A percentile compares a stretch with the other conserved stretches of the same genome.
Evolutionary conservation across 1,140 invertebrate genomes (phyloP).

Genomic region (Gonioctena quinquepunctata): DNA sequence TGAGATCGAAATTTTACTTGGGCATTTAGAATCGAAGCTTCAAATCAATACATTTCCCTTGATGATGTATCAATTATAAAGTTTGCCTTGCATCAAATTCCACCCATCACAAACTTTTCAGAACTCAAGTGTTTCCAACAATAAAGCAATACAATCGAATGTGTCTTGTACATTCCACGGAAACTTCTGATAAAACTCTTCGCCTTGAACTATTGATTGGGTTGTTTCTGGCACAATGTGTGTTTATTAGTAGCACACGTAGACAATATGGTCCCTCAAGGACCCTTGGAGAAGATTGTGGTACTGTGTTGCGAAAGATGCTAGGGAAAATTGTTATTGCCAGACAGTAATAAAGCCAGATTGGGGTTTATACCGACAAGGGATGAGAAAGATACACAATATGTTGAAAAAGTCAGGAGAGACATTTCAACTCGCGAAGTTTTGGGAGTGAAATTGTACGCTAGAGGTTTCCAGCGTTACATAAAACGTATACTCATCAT

Average conservation of each 20-base stretch:
- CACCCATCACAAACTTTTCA: too few relatives aligned
- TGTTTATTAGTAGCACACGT: constrained; percentile 21
- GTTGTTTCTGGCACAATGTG: constrained; percentile 13
- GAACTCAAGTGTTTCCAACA: too few relatives aligned
- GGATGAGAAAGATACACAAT: background rate
- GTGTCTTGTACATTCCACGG: background rate
- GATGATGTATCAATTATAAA: too few relatives aligned
- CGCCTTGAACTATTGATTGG: constrained; percentile 16
- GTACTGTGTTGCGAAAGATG: constrained; percentile 16
- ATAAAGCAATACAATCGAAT: background rate
- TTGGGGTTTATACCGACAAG: background rate
- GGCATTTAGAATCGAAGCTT: too few relatives aligned
- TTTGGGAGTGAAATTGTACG: too few relatives aligned
- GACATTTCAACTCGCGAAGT: too few relatives aligned
- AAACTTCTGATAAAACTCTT: constrained; percentile 13
- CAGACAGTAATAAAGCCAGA: background rate
- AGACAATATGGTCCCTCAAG: constrained; percentile 19
- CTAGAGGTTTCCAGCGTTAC: too few relatives aligned
- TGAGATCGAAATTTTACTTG: too few relatives aligned
- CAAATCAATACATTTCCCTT: too few relatives aligned
- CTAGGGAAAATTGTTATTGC: constrained; percentile 17
- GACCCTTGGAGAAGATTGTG: constrained; percentile 16
- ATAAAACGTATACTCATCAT: too few relatives aligned
- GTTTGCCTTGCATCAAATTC: too few relatives aligned
- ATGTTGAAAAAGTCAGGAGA: background rate